Base-by-base conservation (phyloP, 2,888 invertebrate genomes). In the Synanthedon myopaeformis region DNA sequence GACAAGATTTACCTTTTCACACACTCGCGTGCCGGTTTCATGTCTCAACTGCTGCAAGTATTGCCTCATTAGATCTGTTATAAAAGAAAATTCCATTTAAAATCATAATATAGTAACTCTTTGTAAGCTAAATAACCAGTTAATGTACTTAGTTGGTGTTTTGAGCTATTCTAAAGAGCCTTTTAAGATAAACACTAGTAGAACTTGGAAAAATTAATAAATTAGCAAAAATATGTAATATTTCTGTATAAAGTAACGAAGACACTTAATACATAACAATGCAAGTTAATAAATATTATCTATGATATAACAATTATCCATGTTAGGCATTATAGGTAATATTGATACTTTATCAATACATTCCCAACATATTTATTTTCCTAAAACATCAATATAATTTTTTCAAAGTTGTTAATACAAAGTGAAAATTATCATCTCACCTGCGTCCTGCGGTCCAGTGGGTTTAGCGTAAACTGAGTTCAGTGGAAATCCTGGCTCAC, bases 401-500 rank as follows among this genome's bases (percentile, higher is more conserved):
- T 23, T 23, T 23, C 23, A 23, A 23, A 42, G 13, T 12, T 42
- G 14, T 45, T n/a, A 13, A 45, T 14, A 45, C 14, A 45, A 45
- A 45, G 12, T 45, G 14, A 45, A 45, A n/a, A 45, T 14, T n/a
- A 45, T 45, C 14, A 45, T 6, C 23, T 19, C 80, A 94, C 96
- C 97, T 68, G 93, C 92, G 82, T 99, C 98, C 53, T 90, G 89
- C 14, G 92, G 85, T 63, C 89, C 91, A 12, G 89, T 82, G 14
- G 99, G 98, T 72, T 93, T 96, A 0, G 94, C 94, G 82, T 97
- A 99, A 53, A 99, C 97, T 11, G 97, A 93, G 83, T 98, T 98
- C 13, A 99, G 87, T 1, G 98, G 98, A 75, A 99, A 99, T 0
- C 95, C 95, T 12, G 92, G 71, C 61, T 99, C 99, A 10, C 99